These are phyloP conservation scores for Phymastichus coffea DNA, from an alignment of 1,140 invertebrate species.

Conservation along the genomic window DNA sequence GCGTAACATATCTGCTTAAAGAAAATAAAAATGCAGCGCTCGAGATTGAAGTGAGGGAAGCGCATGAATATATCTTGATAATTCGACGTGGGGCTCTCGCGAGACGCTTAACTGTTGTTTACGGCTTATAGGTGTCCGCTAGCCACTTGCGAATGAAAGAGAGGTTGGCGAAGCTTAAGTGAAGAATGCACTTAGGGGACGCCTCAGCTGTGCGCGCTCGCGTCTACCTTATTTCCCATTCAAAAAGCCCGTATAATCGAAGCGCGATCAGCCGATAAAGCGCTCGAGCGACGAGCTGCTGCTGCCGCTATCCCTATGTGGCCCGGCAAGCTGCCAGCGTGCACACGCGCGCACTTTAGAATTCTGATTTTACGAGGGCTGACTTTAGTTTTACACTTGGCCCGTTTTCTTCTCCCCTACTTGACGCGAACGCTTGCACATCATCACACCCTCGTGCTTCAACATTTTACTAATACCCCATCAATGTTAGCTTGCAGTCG, in stretches of 20 bases:
- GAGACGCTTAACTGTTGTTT: conserved; percentile 43
- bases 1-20: too few relatives aligned
- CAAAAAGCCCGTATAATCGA: conserved; percentile 19
- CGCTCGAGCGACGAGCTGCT: not conserved
- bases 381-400: too few relatives aligned
- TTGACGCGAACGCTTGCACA: too few relatives aligned
- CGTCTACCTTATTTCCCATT: conserved; percentile 21
- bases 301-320: too few relatives aligned
- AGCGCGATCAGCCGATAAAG: conserved; percentile 1
- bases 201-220: conserved; percentile 25
- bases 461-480: not conserved
- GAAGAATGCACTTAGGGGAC: conserved; percentile 35
- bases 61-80: conserved; percentile 43
- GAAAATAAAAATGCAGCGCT: too few relatives aligned
- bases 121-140: conserved; percentile 41
- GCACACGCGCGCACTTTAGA: not conserved
- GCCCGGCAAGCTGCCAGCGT: not conserved
- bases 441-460: too few relatives aligned
- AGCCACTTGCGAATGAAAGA: conserved; percentile 22
- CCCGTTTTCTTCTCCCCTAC: too few relatives aligned
- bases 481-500: too few relatives aligned
- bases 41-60: too few relatives aligned
- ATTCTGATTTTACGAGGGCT: too few relatives aligned
- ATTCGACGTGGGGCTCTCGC: conserved; percentile 43
- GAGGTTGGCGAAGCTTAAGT: conserved; percentile 29